These are phyloP conservation scores for Meandrina meandrites DNA, from an alignment of 92 coral and sea anemone genomes.

Conservation along the genomic window DNA sequence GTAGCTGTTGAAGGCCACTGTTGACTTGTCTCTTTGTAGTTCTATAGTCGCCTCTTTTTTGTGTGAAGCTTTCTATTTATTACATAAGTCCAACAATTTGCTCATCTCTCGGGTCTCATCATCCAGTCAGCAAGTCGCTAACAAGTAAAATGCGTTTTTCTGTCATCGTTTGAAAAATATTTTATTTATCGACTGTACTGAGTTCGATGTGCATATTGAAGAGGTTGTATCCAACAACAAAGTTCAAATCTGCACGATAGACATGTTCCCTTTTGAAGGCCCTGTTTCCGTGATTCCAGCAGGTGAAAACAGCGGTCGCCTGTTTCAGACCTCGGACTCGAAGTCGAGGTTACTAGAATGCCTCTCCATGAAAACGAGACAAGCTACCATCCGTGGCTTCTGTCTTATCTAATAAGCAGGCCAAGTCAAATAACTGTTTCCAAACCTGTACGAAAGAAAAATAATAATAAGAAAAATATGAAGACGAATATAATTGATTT, in stretches of 20 bases:
- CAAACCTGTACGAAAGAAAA: constrained; percentile 14
- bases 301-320: background rate
- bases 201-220: background rate
- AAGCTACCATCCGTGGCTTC: background rate
- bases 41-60: background rate
- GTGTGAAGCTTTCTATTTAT: background rate
- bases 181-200: background rate
- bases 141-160: too few relatives aligned
- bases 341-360: constrained; percentile 1
- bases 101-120: background rate
- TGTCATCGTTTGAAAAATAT: constrained; percentile 12
- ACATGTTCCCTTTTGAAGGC: background rate
- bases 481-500: background rate
- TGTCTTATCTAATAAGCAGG: background rate
- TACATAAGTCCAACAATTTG: background rate
- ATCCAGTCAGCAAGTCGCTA: background rate
- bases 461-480: background rate
- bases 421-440: constrained; percentile 34
- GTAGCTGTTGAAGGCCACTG: background rate
- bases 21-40: background rate
- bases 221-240: background rate
- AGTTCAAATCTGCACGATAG: background rate
- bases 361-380: constrained; percentile 10
- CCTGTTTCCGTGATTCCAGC: background rate
- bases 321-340: background rate